These are phyloP conservation scores for Conchocele bisecta DNA, from an alignment of 2,888 invertebrate species.

Conservation along the genomic window DNA sequence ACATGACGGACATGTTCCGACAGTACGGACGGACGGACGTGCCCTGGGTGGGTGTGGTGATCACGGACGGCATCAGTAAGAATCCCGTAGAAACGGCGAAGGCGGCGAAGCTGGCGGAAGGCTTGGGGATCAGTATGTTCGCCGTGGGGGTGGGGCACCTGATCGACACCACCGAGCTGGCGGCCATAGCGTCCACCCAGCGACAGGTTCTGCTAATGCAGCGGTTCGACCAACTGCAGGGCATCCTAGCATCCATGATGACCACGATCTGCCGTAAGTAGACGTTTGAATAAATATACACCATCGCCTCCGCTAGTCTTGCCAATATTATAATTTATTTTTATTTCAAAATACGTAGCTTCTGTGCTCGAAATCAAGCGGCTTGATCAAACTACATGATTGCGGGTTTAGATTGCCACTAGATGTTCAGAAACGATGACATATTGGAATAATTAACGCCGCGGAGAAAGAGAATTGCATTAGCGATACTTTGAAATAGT, in stretches of 20 bases:
- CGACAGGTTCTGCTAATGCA: conserved; percentile 62
- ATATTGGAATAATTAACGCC: too few species aligned
- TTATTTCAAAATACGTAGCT: too few species aligned
- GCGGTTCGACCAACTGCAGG: conserved; percentile 51
- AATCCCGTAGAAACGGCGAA: conserved; percentile 70
- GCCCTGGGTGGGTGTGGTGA: conserved; percentile 80
- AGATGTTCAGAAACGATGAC: too few species aligned
- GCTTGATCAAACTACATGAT: too few species aligned
- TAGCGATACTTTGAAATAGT: too few species aligned
- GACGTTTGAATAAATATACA: too few species aligned
- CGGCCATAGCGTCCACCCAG: conserved; percentile 56
- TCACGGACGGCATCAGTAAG: conserved; percentile 82
- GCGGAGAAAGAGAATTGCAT: too few species aligned
- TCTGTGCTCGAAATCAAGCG: too few species aligned
- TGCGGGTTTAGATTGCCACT: too few species aligned
- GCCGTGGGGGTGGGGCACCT: conserved; percentile 81
- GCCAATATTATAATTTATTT: too few species aligned
- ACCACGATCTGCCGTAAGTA: conserved; percentile 61
- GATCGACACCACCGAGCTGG: conserved; percentile 77
- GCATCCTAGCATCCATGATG: conserved; percentile 42
- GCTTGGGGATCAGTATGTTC: conserved; percentile 80
- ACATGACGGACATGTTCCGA: conserved; percentile 60
- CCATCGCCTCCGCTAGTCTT: too few species aligned
- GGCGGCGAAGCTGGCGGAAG: conserved; percentile 77
- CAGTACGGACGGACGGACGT: conserved; percentile 62